Base-by-base conservation (phyloP, 2,797 vertebrate genomes). In the Avahi laniger region DNA sequence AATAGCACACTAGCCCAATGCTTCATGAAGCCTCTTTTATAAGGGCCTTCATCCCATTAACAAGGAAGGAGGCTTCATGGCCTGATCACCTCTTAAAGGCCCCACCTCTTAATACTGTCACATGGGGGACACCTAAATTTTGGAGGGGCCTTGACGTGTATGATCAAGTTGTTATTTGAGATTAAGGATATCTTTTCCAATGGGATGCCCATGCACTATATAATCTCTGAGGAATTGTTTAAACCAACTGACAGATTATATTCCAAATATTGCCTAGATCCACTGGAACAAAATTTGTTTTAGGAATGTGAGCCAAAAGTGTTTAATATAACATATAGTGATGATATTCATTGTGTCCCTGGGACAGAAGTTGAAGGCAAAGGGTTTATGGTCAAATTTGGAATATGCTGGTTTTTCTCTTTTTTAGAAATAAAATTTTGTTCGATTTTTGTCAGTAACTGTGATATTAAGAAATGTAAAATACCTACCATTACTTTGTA, bases 381-480 rank as follows among this genome's bases (percentile, higher is more conserved):
- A 80, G 82, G 28, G 33, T 48, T 72, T 72, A 17, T 85, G 70
- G 24, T 94, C 67, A 92, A 12, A 81, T 92, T 82, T 86, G 22
- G 26, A 89, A 72, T 89, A 88, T 93, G 8, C 80, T 80, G 35
- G 59, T 26, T 57, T 35, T 38, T 69, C 18, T 38, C 33, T 78
- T 92, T 65, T 96, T 43, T 89, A 95, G 94, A 95, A 95, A 81
- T 69, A 88, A 93, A 30, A 91, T 54, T 61, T 85, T 93, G 59
- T 76, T 92, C 18, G 26, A 76, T 95, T 93, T 96, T 78, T 85
- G 57, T 95, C 65, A 93, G 61, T 95, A 96, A 80, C 54, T 87
- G n/a, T 87, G 69, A 93, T 83, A 15, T 26, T 79, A 95, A 90
- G n/a, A 90, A 93, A 94, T 59, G 89, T 84, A 93, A 92, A 97